Conservation (phyloP, 2,888 invertebrate genomes). For the Hoplodrina ambigua region DNA sequence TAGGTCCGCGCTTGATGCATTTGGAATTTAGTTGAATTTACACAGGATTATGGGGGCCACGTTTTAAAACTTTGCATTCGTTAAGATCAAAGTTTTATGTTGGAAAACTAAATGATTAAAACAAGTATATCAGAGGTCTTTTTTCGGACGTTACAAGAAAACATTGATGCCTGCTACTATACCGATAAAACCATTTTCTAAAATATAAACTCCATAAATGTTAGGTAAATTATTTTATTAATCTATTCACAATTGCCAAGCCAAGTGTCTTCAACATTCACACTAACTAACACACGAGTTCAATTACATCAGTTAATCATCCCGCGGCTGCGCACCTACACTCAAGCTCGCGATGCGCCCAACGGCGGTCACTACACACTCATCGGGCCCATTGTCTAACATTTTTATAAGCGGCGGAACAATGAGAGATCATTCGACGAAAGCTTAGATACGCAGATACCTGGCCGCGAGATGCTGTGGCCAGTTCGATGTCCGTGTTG, state of each 20-base stretch:
- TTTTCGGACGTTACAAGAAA: too few relatives aligned
- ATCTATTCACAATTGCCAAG: too few relatives aligned
- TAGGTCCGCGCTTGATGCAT: background rate
- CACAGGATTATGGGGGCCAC: too few relatives aligned
- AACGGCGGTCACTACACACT: constrained; percentile 71
- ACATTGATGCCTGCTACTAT: too few relatives aligned
- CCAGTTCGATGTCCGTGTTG: constrained; percentile 57
- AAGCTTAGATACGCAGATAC: constrained; percentile 67
- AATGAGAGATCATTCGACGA: constrained; percentile 73
- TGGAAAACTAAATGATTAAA: too few relatives aligned
- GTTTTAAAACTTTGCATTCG: too few relatives aligned
- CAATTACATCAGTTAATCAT: constrained; percentile 28
- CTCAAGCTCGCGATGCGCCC: constrained; percentile 61
- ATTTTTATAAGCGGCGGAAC: constrained; percentile 72
- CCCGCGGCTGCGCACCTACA: constrained; percentile 33
- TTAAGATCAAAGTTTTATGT: too few relatives aligned
- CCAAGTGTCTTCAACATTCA: too few relatives aligned
- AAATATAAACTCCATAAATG: too few relatives aligned
- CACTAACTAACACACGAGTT: background rate
- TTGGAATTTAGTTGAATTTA: background rate
- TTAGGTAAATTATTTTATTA: too few relatives aligned
- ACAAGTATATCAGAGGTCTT: too few relatives aligned
- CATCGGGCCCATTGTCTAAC: constrained; percentile 75
- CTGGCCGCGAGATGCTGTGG: constrained; percentile 43
- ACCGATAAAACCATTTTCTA: too few relatives aligned